phyloP scores from a whole-genome alignment of 2,113 vertebrate genomes.

The Dipodomys stephensi region DNA sequence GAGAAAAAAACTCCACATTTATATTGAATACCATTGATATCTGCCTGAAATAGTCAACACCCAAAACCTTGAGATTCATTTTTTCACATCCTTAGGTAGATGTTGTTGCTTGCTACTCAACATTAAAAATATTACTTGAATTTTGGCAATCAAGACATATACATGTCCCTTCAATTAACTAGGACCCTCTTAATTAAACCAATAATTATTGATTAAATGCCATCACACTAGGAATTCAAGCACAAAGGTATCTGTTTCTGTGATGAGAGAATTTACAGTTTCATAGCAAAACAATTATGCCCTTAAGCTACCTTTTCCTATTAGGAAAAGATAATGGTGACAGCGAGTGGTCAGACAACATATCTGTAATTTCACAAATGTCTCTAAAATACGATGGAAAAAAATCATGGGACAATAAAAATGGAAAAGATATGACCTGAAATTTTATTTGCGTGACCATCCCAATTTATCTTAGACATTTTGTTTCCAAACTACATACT shows the following conservation, averaged over 20 bases:
- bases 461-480: background rate
- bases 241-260: background rate
- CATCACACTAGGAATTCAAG: background rate
- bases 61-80: background rate
- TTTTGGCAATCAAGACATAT: background rate
- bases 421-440: background rate
- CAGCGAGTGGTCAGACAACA: background rate
- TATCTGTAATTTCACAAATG: background rate
- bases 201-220: background rate
- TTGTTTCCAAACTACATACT: background rate
- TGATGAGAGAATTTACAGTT: background rate
- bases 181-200: background rate
- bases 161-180: background rate
- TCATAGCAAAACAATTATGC: background rate
- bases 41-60: background rate
- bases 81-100: background rate
- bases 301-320: background rate
- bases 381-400: background rate
- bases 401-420: background rate
- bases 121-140: background rate
- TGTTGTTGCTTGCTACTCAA: background rate
- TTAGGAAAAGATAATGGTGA: background rate
- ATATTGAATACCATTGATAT: background rate
- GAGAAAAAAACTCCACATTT: background rate
- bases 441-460: background rate